phyloP scores from a whole-genome alignment of 2,888 invertebrate genomes.

The Tipula vernalis region DNA sequence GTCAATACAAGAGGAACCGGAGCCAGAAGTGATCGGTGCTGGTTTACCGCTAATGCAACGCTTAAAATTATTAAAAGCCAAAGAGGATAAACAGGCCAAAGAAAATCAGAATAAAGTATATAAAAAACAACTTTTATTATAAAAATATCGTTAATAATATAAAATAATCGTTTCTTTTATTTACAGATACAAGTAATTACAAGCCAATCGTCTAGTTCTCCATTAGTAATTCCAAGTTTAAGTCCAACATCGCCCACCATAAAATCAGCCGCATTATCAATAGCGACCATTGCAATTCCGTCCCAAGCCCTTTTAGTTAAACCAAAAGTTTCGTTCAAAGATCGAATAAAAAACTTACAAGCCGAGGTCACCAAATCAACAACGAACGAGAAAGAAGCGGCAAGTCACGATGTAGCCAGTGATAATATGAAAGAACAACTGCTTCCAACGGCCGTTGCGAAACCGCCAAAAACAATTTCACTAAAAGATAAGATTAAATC shows the following conservation, averaged over 20 bases:
- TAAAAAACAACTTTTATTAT: background rate
- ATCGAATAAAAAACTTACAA: slow-evolving; percentile 46
- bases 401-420: slow-evolving; percentile 32
- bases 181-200: slow-evolving; percentile 10
- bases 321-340: slow-evolving; percentile 46
- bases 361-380: slow-evolving; percentile 11
- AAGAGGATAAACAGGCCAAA: slow-evolving; percentile 50
- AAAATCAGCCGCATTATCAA: slow-evolving; percentile 33
- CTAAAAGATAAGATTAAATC: slow-evolving; percentile 41
- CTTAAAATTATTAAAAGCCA: slow-evolving; percentile 59
- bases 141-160: background rate
- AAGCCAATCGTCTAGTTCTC: slow-evolving; percentile 7
- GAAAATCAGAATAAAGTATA: slow-evolving; percentile 18
- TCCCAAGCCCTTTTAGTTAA: slow-evolving; percentile 24
- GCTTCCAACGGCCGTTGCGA: slow-evolving; percentile 26
- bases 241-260: slow-evolving; percentile 17
- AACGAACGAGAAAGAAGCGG: slow-evolving; percentile 13
- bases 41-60: slow-evolving; percentile 63
- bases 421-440: slow-evolving; percentile 19
- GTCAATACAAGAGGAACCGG: slow-evolving; percentile 37
- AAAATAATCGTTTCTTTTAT: background rate
- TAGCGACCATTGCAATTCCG: slow-evolving; percentile 33
- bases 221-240: slow-evolving; percentile 12
- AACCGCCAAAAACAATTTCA: slow-evolving; percentile 24
- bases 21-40: slow-evolving; percentile 53